A percentile compares a stretch with the other conserved stretches of the same genome.
Evolutionary conservation across 2,888 invertebrate species (phyloP).

Genomic region (Ditula angustiorana): DNA sequence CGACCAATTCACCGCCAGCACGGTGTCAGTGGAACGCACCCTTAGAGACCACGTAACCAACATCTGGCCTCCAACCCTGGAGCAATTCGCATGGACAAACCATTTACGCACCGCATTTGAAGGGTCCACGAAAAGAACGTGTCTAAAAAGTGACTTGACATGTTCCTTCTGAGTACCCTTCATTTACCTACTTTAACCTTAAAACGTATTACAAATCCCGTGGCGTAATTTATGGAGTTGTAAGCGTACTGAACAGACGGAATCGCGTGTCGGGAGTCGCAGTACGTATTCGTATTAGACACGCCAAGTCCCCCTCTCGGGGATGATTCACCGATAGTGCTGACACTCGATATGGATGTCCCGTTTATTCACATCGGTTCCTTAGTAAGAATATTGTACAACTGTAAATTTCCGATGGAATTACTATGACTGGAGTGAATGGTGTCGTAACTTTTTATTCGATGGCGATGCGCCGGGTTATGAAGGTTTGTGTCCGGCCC

Average conservation of each 20-base stretch:
- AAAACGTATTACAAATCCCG: constrained; percentile 5
- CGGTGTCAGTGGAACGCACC: no score
- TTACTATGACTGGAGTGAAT: not conserved
- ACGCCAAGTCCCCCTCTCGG: constrained; percentile 24
- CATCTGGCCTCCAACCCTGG: not conserved
- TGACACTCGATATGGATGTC: constrained; percentile 8
- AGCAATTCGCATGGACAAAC: not conserved
- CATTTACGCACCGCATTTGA: not conserved
- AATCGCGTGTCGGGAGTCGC: constrained; percentile 28
- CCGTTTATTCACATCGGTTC: constrained; percentile 3
- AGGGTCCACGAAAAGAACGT: no score
- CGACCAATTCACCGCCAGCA: no score
- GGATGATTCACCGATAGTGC: constrained; percentile 27
- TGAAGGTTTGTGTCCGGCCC: not conserved
- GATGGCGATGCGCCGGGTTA: not conserved
- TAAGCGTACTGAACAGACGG: constrained; percentile 19
- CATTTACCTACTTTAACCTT: constrained; percentile 3
- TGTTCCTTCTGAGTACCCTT: no score
- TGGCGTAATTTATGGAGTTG: constrained; percentile 26
- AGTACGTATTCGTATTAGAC: constrained; percentile 26
- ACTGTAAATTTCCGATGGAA: constrained; percentile 10
- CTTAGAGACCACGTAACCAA: not conserved
- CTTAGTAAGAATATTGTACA: constrained; percentile 2
- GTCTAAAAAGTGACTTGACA: no score
- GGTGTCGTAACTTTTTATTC: constrained; percentile 24